Evolutionary conservation across 2,797 vertebrate genomes (phyloP).

Genomic region (Molossus molossus): DNA sequence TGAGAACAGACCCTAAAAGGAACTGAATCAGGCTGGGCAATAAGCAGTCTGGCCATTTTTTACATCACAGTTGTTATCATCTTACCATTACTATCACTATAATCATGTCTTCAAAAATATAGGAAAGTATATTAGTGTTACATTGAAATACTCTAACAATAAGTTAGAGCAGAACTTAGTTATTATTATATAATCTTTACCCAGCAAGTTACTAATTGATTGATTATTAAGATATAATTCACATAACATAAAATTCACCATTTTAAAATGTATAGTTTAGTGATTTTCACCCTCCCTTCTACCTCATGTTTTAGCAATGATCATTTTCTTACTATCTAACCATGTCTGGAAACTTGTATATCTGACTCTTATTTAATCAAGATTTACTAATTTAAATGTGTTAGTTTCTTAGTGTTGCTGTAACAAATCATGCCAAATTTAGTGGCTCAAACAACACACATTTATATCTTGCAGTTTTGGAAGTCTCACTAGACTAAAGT

Average conservation of each 20-base stretch:
- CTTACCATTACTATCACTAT: not conserved
- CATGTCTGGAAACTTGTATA: not conserved
- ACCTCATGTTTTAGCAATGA: not conserved
- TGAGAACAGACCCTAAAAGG: not conserved
- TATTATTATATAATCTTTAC: not conserved
- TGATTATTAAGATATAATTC: not conserved
- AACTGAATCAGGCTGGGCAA: not conserved
- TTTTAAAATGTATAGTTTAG: not conserved
- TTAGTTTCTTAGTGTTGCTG: not conserved
- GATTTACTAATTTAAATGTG: not conserved
- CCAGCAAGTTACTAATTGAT: not conserved
- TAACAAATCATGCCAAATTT: not conserved
- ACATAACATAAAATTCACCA: not conserved
- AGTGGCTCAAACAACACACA: not conserved
- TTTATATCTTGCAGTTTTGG: not conserved
- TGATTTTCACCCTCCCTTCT: not conserved
- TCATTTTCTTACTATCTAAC: not conserved
- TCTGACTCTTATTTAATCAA: not conserved
- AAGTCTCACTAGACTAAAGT: not conserved
- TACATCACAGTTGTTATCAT: not conserved
- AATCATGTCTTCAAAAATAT: not conserved
- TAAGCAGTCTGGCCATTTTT: not conserved
- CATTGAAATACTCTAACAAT: not conserved
- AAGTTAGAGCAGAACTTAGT: not conserved
- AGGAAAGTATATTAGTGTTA: not conserved